Evolutionary conservation across 2,797 vertebrate species (phyloP), one percentile per base, ranked within the genome.

Genomic region (Tympanoctomys barrerae): DNA sequence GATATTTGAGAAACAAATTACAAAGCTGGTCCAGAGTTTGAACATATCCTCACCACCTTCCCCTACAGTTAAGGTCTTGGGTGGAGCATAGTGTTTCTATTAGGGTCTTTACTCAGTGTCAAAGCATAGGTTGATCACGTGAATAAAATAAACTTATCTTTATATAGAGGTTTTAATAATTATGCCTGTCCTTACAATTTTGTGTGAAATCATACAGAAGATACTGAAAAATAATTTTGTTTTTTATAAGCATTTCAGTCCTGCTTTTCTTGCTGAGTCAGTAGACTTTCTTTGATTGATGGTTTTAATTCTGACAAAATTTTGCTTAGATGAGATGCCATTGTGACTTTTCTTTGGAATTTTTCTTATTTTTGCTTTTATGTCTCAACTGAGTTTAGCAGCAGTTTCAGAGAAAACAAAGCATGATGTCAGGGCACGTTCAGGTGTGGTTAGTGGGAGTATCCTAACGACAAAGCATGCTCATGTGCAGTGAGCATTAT

Each of bases 321-420:
- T 22, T 92, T 59, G 16, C 64, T 42, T 59, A 83, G 39, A 46
- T 95, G 46, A 89, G 9, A 73, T 79, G 79, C 57, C 22, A 18
- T 1, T 26, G 1, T 59, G 26, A 57, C 49, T 78, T 79, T 54
- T n/a, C 86, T 86, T 59, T 71, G 42, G 79, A 75, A 68, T 61
- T 91, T 93, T 88, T 87, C n/a, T 9, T 61, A 21, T 79, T 92
- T 94, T 62, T 94, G 5, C 26, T 71, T 52, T 31, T 54, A 78
- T 5, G 46, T 54, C 62, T 62, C 4, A 39, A 10, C 46, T 78
- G 24, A 46, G 71, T n/a, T 83, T 66, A 66, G 19, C 16, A 61
- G 31, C 24, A 54, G 62, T 68, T 82, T 90, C 81, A 54, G 39
- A 90, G 82, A 75, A 36, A 75, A 90, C 19, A 33, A 68, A 79